These are phyloP conservation scores for Myotis brandtii DNA, from an alignment of 2,113 vertebrate genomes.

Conservation along the genomic window DNA sequence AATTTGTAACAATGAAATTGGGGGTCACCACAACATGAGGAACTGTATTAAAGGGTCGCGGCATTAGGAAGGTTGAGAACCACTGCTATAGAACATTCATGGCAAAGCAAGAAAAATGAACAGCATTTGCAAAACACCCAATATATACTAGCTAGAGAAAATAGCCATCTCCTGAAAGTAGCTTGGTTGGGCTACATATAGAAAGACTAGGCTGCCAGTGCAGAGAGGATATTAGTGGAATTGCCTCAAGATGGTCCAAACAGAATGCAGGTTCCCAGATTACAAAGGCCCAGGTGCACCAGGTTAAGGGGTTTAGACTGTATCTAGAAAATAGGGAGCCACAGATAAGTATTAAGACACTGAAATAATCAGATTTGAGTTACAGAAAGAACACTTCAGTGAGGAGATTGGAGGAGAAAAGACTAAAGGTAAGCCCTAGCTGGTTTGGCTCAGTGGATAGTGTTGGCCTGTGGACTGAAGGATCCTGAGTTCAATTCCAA, in stretches of 20 bases:
- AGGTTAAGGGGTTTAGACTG: neutral
- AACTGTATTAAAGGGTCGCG: no score
- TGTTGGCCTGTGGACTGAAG: no score
- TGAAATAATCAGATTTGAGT: conserved; percentile 27
- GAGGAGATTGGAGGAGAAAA: neutral
- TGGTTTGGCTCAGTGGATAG: no score
- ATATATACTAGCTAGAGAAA: neutral
- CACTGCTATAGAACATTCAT: neutral
- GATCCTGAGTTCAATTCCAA: no score
- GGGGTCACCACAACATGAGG: no score
- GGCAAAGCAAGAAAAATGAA: neutral
- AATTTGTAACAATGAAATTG: no score
- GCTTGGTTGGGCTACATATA: neutral
- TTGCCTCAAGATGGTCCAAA: neutral
- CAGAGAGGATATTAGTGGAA: neutral
- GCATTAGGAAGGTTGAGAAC: no score
- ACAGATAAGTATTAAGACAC: conserved; percentile 21
- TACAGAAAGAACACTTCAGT: neutral
- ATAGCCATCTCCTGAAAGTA: neutral
- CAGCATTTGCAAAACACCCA: neutral
- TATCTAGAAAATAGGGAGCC: neutral
- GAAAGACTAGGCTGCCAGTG: neutral
- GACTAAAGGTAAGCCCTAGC: neutral
- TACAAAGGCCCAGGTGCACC: neutral
- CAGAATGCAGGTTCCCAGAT: neutral